Evolutionary conservation across 2,113 vertebrate species (phyloP).

Genomic region (Bos indicus): DNA sequence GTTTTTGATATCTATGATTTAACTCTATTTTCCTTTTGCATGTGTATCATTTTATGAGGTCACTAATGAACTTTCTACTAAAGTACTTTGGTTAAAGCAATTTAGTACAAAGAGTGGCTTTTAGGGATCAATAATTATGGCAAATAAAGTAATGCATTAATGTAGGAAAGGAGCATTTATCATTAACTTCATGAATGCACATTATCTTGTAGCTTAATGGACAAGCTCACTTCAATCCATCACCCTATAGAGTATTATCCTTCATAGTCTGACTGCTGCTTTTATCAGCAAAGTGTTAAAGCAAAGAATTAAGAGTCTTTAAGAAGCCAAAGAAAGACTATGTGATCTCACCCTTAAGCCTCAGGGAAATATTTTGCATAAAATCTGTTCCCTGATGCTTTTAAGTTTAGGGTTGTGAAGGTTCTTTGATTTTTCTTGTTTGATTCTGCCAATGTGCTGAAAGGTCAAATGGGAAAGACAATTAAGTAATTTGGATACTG

Average conservation of each 20-base stretch:
- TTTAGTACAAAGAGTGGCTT: conserved; percentile 45
- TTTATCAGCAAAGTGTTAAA: conserved; percentile 36
- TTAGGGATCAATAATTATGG: conserved; percentile 57
- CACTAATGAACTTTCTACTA: conserved; percentile 47
- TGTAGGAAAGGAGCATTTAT: conserved; percentile 21
- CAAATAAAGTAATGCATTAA: conserved; percentile 44
- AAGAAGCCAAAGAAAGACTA: conserved; percentile 28
- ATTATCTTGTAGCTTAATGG: conserved; percentile 39
- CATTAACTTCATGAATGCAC: conserved; percentile 34
- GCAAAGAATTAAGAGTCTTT: conserved; percentile 30
- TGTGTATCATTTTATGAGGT: conserved; percentile 1
- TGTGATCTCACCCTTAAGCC: conserved; percentile 44
- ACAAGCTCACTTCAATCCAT: neutral
- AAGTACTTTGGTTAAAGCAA: conserved; percentile 25
- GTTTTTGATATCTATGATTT: neutral
- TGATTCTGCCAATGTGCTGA: conserved; percentile 5
- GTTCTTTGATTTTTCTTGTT: conserved; percentile 49
- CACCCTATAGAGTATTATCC: neutral
- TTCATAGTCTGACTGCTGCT: conserved; percentile 12
- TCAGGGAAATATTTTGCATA: conserved; percentile 42
- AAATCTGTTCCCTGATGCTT: conserved; percentile 54
- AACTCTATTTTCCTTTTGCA: conserved; percentile 7
- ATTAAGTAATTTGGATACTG: conserved; percentile 26
- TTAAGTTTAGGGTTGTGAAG: conserved; percentile 39
- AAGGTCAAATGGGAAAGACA: conserved; percentile 54